Evolutionary conservation across 2,888 invertebrate species (phyloP).

Genomic region (Drosophila bunnanda): DNA sequence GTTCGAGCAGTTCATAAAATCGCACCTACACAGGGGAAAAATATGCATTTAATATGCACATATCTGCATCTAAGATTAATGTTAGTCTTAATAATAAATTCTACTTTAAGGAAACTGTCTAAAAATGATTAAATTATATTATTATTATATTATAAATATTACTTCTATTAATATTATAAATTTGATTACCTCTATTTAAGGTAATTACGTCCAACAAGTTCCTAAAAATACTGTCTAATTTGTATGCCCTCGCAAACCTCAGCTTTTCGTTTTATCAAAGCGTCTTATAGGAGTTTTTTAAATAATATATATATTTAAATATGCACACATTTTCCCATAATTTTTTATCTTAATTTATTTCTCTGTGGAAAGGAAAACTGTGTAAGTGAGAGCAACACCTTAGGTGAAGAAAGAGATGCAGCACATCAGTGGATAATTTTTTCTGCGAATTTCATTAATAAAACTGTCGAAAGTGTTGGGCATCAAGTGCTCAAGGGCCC

Average conservation of each 20-base stretch:
- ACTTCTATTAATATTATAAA: no score
- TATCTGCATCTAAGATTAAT: background rate
- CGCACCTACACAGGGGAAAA: slow-evolving; percentile 15
- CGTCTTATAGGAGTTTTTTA: no score
- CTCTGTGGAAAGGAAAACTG: background rate
- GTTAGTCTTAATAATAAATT: background rate
- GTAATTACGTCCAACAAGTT: background rate
- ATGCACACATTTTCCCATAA: no score
- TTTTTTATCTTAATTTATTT: background rate
- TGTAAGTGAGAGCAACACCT: slow-evolving; percentile 8
- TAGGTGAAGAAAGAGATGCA: slow-evolving; percentile 38
- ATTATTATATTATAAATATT: no score
- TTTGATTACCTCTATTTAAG: no score
- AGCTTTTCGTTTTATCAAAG: no score
- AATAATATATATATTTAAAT: no score
- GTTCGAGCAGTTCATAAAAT: slow-evolving; percentile 65
- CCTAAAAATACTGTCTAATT: background rate
- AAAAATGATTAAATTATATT: no score
- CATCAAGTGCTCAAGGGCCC: slow-evolving; percentile 50
- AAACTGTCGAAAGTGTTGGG: slow-evolving; percentile 75
- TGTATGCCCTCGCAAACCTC: no score
- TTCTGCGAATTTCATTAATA: slow-evolving; percentile 81
- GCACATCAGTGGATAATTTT: slow-evolving; percentile 56
- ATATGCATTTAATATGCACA: background rate
- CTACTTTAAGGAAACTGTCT: no score